Base-by-base conservation (phyloP, 2,113 vertebrate genomes). In the Aptenodytes forsteri region DNA sequence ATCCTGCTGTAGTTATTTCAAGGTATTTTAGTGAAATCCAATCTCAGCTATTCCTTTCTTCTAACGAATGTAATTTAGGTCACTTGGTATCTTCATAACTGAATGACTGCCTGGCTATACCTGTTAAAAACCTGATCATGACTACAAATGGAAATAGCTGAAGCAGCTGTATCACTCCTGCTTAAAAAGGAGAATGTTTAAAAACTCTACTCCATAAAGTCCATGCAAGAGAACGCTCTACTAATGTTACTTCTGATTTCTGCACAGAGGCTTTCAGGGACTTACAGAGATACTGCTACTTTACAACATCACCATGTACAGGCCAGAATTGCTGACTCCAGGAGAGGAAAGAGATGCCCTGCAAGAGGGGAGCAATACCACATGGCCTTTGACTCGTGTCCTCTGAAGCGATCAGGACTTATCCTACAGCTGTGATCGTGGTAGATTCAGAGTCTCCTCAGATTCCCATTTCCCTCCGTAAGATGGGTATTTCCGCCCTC, bases 1-100 rank as follows among this genome's bases (percentile, higher is more conserved):
- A 96, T 92, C 94, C 87, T 70, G 27, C 78, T 92, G 64, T 71
- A 94, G 84, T 83, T 89, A 96, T 93, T 94, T 93, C 82, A 97
- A 95, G 86, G 82, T 93, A 93, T 90, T 89, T 91, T 25, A 89
- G 84, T 86, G 75, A 95, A 91, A 88, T 86, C 50, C 91, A 91
- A 6, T 69, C 82, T 95, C 91, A 90, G 92, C 91, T 96, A 70
- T 90, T 95, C 82, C 90, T 94, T 94, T 96, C 78, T 95, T 94
- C 71, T 83, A 88, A 77, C 56, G 0, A 89, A 85, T 73, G 56
- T 55, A 70, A 97, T 97, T 90, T 93, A 97, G 91, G 93, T 95
- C 96, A 96, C 93, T 96, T 77, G 83, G 42, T 94, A 91, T 70
- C 84, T 93, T 96, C 71, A 40, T 97, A 84, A 89, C 62, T 62